Percentiles rank a stretch among this genome's conserved stretches.
phyloP scores from a whole-genome alignment of 1,140 invertebrate genomes.

The Aphidius ervi region DNA sequence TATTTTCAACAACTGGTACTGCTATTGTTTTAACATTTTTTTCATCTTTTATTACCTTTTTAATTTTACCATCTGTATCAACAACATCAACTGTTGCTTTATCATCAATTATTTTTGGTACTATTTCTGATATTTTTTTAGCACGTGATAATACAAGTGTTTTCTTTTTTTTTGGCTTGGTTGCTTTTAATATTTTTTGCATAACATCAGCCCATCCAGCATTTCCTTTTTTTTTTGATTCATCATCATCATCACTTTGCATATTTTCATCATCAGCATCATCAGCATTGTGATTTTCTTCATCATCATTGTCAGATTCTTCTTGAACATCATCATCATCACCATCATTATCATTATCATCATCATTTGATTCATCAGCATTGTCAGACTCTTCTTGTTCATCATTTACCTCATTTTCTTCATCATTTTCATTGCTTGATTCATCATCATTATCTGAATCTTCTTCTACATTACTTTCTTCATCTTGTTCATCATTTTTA shows the following conservation, averaged over 20 bases:
- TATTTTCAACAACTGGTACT: conserved; percentile 23
- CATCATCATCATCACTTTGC: conserved; percentile 11
- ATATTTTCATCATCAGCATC: not conserved
- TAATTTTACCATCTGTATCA: conserved; percentile 47
- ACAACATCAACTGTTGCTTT: conserved; percentile 53
- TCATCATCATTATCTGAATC: not conserved
- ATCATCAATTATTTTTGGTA: conserved; percentile 52
- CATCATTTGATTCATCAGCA: conserved; percentile 49
- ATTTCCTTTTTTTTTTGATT: conserved; percentile 36
- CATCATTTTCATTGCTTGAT: not conserved
- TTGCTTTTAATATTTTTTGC: conserved; percentile 68
- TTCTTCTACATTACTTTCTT: not conserved
- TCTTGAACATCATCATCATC: not conserved
- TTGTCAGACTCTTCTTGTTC: conserved; percentile 7
- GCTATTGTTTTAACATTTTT: conserved; percentile 8
- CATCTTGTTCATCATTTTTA: not conserved
- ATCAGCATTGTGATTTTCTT: no score
- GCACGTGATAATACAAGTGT: conserved; percentile 70
- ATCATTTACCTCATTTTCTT: no score
- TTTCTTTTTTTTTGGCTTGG: conserved; percentile 71
- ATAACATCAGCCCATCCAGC: conserved; percentile 65
- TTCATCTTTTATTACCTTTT: conserved; percentile 46
- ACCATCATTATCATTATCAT: not conserved
- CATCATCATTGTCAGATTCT: no score
- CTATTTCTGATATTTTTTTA: conserved; percentile 61